Percentiles rank a stretch among this genome's conserved stretches.
Conservation (phyloP, 1,140 invertebrate genomes). For the Gryon sp. region DNA sequence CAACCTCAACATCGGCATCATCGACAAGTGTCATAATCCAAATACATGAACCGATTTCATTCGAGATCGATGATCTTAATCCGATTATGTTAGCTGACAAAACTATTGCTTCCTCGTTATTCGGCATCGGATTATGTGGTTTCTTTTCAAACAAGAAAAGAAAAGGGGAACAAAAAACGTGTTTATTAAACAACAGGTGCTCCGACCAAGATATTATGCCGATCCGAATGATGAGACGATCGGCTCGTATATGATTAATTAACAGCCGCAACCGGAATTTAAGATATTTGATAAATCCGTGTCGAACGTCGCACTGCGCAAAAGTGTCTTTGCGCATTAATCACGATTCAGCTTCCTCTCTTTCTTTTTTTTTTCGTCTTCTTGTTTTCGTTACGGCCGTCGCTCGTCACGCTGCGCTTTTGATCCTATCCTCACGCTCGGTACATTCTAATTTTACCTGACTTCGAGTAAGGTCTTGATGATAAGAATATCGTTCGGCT, state of each 20-base stretch:
- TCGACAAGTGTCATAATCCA: slow-evolving; percentile 66
- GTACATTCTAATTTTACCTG: slow-evolving; percentile 36
- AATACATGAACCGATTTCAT: slow-evolving; percentile 20
- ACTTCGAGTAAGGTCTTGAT: background rate
- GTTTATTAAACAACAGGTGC: slow-evolving; percentile 45
- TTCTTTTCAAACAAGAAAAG: no score
- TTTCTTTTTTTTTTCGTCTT: no score
- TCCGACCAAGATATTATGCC: slow-evolving; percentile 13
- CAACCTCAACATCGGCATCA: slow-evolving; percentile 51
- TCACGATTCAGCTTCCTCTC: background rate
- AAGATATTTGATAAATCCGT: slow-evolving; percentile 33
- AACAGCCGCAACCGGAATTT: slow-evolving; percentile 22
- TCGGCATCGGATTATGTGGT: slow-evolving; percentile 19
- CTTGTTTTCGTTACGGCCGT: slow-evolving; percentile 22
- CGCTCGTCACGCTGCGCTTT: slow-evolving; percentile 32
- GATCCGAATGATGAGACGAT: background rate
- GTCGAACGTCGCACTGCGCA: background rate
- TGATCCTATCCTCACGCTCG: slow-evolving; percentile 8
- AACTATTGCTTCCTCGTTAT: background rate
- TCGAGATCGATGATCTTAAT: slow-evolving; percentile 47
- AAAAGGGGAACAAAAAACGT: slow-evolving; percentile 20
- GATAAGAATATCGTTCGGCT: no score
- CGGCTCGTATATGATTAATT: slow-evolving; percentile 28
- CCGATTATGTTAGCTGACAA: slow-evolving; percentile 31
- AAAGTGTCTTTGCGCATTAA: slow-evolving; percentile 24